Base-by-base conservation (phyloP, 2,888 invertebrate species). In the Polietes domitor region DNA sequence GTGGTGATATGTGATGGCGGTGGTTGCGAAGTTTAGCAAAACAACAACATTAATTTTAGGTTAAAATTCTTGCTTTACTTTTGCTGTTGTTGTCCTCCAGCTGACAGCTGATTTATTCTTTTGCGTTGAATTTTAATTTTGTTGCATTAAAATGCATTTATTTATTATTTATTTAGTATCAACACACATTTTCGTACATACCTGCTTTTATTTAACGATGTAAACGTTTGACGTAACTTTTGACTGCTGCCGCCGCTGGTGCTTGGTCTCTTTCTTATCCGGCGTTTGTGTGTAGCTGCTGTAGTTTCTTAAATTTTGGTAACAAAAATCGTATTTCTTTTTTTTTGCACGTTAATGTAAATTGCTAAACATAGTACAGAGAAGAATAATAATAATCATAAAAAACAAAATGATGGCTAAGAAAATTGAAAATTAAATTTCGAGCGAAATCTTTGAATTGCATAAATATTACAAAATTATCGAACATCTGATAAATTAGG, bases 151-250 rank as follows among this genome's bases (percentile, higher is more conserved):
- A 24, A 26, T 58, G 47, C n/a, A 47, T 41, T 41, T 41, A 7
- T 41, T 32, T 32, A 32, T 32, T 32, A 32, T 32, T 4, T 10
- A 41, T 47, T 47, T 47, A n/a, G 47, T 47, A 47, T n/a, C 7
- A 37, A 73, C 37, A 73, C 58, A 9, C 26, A 72, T 15, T n/a
- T 50, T 32, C 26, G 70, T 24, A 63, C 58, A 28, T 53, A 68
- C 43, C 26, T 73, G 17, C 75, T 80, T 63, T 84, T 84, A 26
- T 78, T 79, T 53, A 73, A 76, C 61, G 76, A 81, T 81, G 75
- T 75, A 72, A 78, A 72, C 47, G 65, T 26, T 84, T 84, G 84
- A 84, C 84, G 84, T 84, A 84, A 84, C 84, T 72, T 76, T 78
- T 73, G 37, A 73, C 43, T 24, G 7, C 47, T 50, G 65, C 32